These are phyloP conservation scores for Philopedon plagiatum DNA, from an alignment of 2,888 invertebrate species.

Conservation along the genomic window DNA sequence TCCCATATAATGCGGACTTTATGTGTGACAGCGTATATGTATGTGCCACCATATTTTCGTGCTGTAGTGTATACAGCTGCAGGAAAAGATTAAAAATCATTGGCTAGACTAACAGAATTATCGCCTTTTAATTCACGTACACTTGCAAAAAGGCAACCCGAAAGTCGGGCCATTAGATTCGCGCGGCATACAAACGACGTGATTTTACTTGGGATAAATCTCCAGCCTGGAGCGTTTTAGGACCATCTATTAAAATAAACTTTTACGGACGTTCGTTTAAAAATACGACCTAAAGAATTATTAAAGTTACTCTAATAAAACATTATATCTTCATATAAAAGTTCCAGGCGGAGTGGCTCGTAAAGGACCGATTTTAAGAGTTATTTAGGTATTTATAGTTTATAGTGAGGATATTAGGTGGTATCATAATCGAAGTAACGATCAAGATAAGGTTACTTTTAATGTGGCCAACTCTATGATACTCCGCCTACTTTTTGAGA, in stretches of 20 bases:
- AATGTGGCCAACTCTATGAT: too few species aligned
- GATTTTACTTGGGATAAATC: slow-evolving; percentile 37
- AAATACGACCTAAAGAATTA: slow-evolving; percentile 40
- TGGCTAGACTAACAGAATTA: slow-evolving; percentile 7
- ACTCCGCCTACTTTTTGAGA: too few species aligned
- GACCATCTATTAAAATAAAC: slow-evolving; percentile 42
- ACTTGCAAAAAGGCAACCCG: slow-evolving; percentile 20
- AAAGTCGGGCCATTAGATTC: slow-evolving; percentile 36
- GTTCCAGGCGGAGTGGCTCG: background rate
- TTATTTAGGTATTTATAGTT: background rate
- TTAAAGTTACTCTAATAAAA: slow-evolving; percentile 41
- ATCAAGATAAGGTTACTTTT: background rate
- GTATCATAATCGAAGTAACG: background rate
- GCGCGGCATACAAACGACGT: slow-evolving; percentile 43
- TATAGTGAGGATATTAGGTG: too few species aligned
- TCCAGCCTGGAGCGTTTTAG: slow-evolving; percentile 28
- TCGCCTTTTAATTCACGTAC: slow-evolving; percentile 14
- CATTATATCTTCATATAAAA: slow-evolving; percentile 28
- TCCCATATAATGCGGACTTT: too few species aligned
- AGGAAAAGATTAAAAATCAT: slow-evolving; percentile 15
- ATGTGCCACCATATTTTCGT: too few species aligned
- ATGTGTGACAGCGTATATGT: too few species aligned
- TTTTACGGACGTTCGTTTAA: slow-evolving; percentile 34
- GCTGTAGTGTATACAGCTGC: too few species aligned
- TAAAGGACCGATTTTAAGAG: background rate